Base-by-base conservation (phyloP, 2,797 vertebrate species). In the Ptychadena robeensis region DNA sequence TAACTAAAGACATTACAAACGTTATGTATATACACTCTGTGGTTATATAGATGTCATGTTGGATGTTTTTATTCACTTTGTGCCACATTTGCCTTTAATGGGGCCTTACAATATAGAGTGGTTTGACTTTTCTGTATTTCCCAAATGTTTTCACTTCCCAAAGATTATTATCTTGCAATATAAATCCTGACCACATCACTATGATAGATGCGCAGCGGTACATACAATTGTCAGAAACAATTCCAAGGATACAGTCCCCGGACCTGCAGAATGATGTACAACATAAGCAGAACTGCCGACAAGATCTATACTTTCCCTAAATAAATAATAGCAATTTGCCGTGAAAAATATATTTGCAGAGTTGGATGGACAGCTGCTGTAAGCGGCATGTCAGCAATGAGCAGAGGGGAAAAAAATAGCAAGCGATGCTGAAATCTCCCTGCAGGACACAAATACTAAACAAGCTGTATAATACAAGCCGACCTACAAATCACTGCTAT, bases 361-460 rank as follows among this genome's bases (percentile, higher is more conserved):
- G 75, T 75, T 14, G 61, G 37, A 1, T 87, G 59, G 85, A 90
- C 88, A 85, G 40, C 87, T 71, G 65, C 79, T 72, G 83, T 64
- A 86, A 80, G 78, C 86, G 89, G 87, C 35, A 89, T 85, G 30
- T 65, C 79, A 89, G 87, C 53, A 83, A 85, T 3, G 44, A 35
- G 61, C 86, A 67, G 84, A n/a, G n/a, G n/a, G 88, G 12, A 28
- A 87, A 82, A 86, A 82, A 30, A 68, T 4, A 73, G 30, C 69
- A 64, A 83, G 12, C 40, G 63, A 63, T 27, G 76, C 32, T 80
- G 38, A 87, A 89, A 70, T 77, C 68, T 69, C 77, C 30, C 82
- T 84, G 70, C 82, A 57, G 71, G 72, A 83, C 79, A 75, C 59
- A 57, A 69, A 81, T 84, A 85, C 86, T 12, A 86, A 80, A 81